Conservation (phyloP, 2,113 vertebrate species). For the Cyrtonyx montezumae region DNA sequence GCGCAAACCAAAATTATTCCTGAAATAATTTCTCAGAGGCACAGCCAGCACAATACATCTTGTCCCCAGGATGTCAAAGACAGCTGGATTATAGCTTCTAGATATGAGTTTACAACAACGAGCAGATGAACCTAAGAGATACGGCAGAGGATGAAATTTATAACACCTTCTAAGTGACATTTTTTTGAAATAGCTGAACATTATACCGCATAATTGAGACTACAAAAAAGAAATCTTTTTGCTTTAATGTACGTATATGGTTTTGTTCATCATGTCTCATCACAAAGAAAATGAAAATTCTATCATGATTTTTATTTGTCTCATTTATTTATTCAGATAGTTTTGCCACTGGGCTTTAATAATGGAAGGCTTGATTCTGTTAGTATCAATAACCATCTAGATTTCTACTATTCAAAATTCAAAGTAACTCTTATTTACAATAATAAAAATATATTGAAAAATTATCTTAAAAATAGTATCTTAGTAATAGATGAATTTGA, state of each 20-base stretch:
- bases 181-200: neutral
- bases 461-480: neutral
- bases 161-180: neutral
- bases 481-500: neutral
- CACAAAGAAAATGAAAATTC: neutral
- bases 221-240: neutral
- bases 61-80: neutral
- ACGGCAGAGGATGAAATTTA: neutral
- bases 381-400: neutral
- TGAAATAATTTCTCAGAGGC: neutral
- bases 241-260: neutral
- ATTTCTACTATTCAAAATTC: neutral
- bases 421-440: neutral
- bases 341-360: neutral
- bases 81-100: neutral
- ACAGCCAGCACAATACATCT: accelerated
- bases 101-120: neutral
- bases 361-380: neutral
- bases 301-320: neutral
- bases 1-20: neutral
- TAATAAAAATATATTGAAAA: neutral
- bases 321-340: neutral
- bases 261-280: neutral
- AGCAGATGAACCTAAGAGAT: neutral
- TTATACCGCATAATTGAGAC: neutral